Evolutionary conservation across 1,140 invertebrate genomes (phyloP).

Genomic region (Zaprionus lachaisei): DNA sequence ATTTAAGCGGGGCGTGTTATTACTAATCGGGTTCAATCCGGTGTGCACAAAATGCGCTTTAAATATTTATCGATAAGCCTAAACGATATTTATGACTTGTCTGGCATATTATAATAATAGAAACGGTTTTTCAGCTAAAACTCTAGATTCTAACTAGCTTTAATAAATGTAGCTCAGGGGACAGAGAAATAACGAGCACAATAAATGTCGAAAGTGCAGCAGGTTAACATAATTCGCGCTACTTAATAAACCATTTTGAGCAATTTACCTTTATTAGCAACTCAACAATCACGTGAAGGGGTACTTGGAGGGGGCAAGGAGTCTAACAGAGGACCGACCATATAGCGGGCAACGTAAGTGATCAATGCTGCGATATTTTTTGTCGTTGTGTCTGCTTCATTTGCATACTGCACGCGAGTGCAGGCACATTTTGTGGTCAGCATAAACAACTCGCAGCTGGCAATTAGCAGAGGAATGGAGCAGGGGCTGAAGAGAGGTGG

Average conservation of each 20-base stretch:
- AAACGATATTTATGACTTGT: neutral
- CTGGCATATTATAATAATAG: neutral
- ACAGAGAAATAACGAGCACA: conserved; percentile 5
- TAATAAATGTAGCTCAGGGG: neutral
- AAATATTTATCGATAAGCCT: neutral
- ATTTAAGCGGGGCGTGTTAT: conserved; percentile 67
- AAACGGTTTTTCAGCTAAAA: neutral
- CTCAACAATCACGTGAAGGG: conserved; percentile 28
- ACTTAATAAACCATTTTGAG: conserved; percentile 72
- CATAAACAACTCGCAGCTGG: conserved; percentile 53
- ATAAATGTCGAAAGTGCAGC: conserved; percentile 61
- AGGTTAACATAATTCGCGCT: conserved; percentile 60
- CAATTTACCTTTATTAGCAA: conserved; percentile 72
- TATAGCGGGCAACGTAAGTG: conserved; percentile 9
- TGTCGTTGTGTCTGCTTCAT: conserved; percentile 51
- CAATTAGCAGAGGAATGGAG: conserved; percentile 45
- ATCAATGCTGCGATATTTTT: conserved; percentile 10
- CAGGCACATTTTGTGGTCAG: conserved; percentile 41
- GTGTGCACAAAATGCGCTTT: neutral
- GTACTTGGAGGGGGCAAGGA: neutral
- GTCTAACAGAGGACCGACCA: neutral
- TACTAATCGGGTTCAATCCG: conserved; percentile 29
- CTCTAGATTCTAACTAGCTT: neutral
- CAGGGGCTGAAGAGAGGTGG: neutral
- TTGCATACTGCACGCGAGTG: conserved; percentile 68